phyloP scores from a whole-genome alignment of 2,113 vertebrate species.

The Dicerorhinus sumatrensis region DNA sequence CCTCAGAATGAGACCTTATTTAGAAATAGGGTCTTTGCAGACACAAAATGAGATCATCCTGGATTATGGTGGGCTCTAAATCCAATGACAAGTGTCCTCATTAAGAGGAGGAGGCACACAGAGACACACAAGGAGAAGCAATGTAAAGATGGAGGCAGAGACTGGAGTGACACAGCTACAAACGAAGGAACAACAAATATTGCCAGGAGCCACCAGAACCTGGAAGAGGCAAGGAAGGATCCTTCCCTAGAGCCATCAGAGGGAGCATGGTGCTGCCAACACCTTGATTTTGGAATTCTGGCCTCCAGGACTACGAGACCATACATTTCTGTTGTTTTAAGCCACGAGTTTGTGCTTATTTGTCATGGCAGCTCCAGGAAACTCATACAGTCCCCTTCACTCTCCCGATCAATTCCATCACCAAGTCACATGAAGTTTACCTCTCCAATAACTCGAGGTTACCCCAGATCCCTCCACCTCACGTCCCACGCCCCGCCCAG shows the following conservation, averaged over 20 bases:
- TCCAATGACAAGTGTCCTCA: background rate
- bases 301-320: background rate
- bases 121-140: background rate
- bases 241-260: accelerated
- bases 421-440: too few relatives aligned
- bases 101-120: background rate
- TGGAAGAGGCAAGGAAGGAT: background rate
- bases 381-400: too few relatives aligned
- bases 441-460: background rate
- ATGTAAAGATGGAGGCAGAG: accelerated
- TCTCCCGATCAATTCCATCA: background rate
- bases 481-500: accelerated
- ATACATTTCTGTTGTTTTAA: background rate
- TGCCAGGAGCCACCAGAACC: background rate
- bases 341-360: too few relatives aligned
- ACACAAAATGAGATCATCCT: background rate
- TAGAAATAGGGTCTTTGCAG: background rate
- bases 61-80: background rate
- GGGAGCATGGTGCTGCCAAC: background rate
- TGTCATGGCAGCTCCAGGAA: background rate
- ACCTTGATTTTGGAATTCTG: background rate
- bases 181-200: too few relatives aligned
- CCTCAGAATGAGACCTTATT: background rate
- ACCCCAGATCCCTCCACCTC: too few relatives aligned
- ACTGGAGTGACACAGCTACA: accelerated